Percentiles rank a stretch among this genome's conserved stretches.
Conservation (phyloP, 2,888 invertebrate species). For the Pristionchus entomophagus region DNA sequence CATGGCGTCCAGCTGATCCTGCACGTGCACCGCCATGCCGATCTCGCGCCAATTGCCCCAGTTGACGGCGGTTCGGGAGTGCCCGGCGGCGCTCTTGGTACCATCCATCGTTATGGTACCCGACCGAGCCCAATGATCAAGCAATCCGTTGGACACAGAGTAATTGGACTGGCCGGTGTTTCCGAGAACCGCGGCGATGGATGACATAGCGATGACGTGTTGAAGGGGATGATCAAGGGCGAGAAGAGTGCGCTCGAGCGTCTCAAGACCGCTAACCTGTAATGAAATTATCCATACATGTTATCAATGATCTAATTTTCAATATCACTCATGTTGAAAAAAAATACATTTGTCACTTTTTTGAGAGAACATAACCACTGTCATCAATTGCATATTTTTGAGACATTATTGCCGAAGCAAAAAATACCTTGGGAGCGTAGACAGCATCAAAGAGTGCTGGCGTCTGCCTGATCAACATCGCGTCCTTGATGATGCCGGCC, state of each 20-base stretch:
- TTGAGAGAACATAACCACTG: too few relatives aligned
- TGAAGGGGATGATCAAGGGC: constrained; percentile 47
- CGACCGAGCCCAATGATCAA: constrained; percentile 57
- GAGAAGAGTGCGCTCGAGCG: constrained; percentile 37
- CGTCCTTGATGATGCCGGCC: constrained; percentile 68
- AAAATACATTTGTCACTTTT: too few relatives aligned
- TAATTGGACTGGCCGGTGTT: constrained; percentile 72
- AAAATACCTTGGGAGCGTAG: constrained; percentile 63
- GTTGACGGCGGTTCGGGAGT: constrained; percentile 63
- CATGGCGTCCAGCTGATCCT: constrained; percentile 56
- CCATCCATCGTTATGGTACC: background rate
- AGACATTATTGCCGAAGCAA: constrained; percentile 17
- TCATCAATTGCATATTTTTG: too few relatives aligned
- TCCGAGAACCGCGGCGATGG: constrained; percentile 68
- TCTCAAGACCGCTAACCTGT: constrained; percentile 1
- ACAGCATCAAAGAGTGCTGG: constrained; percentile 60
- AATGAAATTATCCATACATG: background rate
- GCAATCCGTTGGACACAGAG: constrained; percentile 65
- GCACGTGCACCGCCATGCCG: constrained; percentile 69
- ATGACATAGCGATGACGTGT: constrained; percentile 69
- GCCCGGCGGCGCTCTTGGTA: too few relatives aligned
- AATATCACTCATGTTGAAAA: too few relatives aligned
- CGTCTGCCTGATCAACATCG: constrained; percentile 61
- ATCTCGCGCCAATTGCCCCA: constrained; percentile 74
- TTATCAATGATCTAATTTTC: too few relatives aligned